Evolutionary conservation across 2,888 invertebrate species (phyloP), one percentile per base, ranked within the genome.

Genomic region (Ophion obscuratus): DNA sequence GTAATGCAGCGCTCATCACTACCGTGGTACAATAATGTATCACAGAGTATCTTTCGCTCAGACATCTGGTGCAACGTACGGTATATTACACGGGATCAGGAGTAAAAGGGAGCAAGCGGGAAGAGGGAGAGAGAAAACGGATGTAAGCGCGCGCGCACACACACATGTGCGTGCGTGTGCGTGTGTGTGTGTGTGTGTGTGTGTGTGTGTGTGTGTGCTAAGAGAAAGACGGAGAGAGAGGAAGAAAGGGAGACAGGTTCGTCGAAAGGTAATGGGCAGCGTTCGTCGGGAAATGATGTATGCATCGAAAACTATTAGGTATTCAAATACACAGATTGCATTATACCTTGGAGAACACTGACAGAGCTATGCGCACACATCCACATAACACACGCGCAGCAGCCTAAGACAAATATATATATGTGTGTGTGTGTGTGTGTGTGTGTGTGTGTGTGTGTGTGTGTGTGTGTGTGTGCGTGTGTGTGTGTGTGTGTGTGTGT

Each of bases 261-360:
- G 89, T 88, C 88, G 79, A 88, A 73, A 88, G 89, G 88, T 91
- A 91, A 91, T 90, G 89, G 91, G 77, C 74, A 71, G 88, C 91
- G 89, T 92, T 92, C 91, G 86, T 57, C 83, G 90, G 89, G 89
- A 89, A 88, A 90, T 92, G 92, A 92, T 92, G 91, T 92, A 92
- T 92, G 92, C 92, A 92, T 92, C 92, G 92, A 92, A 92, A 92
- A 91, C 92, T 92, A 92, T 92, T 92, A 92, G 91, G 90, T 92
- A 92, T 92, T 92, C 92, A 92, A 92, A 92, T 92, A 92, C 91
- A 88, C 88, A 91, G 91, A 92, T 92, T 92, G 91, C 90, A 92
- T 92, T 92, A 91, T 91, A 90, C 88, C 88, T 80, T 59, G 73
- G 73, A 68, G 76, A 61, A 57, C 77, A 62, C 70, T 40, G 53